phyloP scores from a whole-genome alignment of 2,797 vertebrate genomes.

The Lepilemur ruficaudatus region DNA sequence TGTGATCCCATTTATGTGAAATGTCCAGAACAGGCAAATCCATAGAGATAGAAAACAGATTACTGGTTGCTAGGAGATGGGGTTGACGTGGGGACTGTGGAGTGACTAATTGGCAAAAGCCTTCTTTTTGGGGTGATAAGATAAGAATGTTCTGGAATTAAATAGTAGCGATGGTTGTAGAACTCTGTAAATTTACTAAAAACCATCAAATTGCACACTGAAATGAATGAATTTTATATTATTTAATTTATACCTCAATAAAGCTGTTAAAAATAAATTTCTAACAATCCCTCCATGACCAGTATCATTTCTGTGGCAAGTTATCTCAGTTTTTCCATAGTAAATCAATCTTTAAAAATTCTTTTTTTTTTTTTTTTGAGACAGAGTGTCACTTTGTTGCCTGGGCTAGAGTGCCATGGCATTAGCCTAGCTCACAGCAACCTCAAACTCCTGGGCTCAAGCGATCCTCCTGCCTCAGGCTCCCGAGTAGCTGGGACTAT shows the following conservation, averaged over 20 bases:
- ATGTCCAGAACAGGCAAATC: background rate
- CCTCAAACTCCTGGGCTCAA: no score
- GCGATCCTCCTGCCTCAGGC: no score
- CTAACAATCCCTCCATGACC: background rate
- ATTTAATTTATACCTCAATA: background rate
- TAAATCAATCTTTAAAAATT: slow-evolving; percentile 9
- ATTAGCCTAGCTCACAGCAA: no score
- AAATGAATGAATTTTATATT: background rate
- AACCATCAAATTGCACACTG: background rate
- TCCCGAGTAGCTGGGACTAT: no score
- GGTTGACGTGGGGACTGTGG: background rate
- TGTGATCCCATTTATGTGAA: background rate
- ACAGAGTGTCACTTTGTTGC: no score
- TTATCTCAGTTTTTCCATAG: background rate
- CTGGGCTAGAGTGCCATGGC: fast-evolving
- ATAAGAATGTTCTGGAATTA: slow-evolving; percentile 32
- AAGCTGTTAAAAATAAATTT: background rate
- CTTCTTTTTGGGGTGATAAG: background rate
- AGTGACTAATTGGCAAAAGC: background rate
- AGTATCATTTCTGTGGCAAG: slow-evolving; percentile 4
- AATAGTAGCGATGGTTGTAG: background rate
- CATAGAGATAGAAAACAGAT: background rate
- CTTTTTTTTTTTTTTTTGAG: no score
- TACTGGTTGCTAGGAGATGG: background rate
- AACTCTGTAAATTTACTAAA: slow-evolving; percentile 11